Evolutionary conservation across 2,113 vertebrate genomes (phyloP).

Genomic region (zebrafish (Danio rerio)): GRCz12tu NC_133193.1:30968501-30969000

Average conservation of each 20-base stretch:
- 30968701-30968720: too few species aligned
- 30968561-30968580: too few species aligned
- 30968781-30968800: background rate
- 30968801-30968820: background rate
- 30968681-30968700: too few species aligned
- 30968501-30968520: too few species aligned
- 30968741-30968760: background rate
- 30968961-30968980: slow-evolving; percentile 56
- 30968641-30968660: too few species aligned
- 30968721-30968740: background rate
- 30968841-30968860: slow-evolving; percentile 2
- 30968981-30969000: slow-evolving; percentile 60
- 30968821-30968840: background rate
- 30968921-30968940: slow-evolving; percentile 49
- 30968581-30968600: too few species aligned
- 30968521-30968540: too few species aligned
- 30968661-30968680: too few species aligned
- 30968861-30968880: slow-evolving; percentile 21
- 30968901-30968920: slow-evolving; percentile 35
- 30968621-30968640: too few species aligned
- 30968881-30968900: slow-evolving; percentile 16
- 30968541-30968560: too few species aligned
- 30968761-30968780: background rate
- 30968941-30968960: slow-evolving; percentile 59
- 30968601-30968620: too few species aligned